These are phyloP conservation scores for Dromiciops gliroides DNA, from an alignment of 2,113 vertebrate genomes.

Conservation along the genomic window DNA sequence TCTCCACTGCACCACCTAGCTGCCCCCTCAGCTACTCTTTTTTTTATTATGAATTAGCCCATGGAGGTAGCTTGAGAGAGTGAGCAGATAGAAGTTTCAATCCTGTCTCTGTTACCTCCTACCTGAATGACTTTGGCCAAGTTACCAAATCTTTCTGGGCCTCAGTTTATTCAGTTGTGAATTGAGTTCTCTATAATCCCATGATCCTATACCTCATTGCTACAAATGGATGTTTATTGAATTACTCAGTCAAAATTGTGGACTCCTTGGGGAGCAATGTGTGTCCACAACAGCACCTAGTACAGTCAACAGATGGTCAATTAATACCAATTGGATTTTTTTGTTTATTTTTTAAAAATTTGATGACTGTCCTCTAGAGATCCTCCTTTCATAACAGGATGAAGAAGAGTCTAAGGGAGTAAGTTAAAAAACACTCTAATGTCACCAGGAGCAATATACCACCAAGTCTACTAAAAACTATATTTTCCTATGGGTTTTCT, in stretches of 20 bases:
- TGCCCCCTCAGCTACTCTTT: too few species aligned
- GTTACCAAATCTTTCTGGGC: background rate
- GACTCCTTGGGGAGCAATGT: background rate
- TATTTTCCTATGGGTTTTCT: background rate
- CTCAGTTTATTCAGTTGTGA: background rate
- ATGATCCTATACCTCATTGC: background rate
- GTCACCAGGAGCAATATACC: too few species aligned
- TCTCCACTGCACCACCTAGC: too few species aligned
- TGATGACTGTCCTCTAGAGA: too few species aligned
- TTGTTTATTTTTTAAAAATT: background rate
- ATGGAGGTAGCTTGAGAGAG: background rate
- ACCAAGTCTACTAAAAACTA: too few species aligned
- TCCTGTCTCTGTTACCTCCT: background rate
- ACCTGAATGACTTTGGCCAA: background rate
- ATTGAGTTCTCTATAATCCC: background rate
- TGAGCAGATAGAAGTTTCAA: background rate
- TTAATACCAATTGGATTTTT: background rate
- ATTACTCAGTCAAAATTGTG: background rate
- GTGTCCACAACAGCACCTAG: background rate
- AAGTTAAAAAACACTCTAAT: too few species aligned
- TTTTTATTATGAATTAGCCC: background rate
- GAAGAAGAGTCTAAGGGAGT: too few species aligned
- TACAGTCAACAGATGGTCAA: background rate
- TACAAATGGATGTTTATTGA: background rate
- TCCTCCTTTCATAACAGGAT: too few species aligned